Base-by-base conservation (phyloP, 1,140 invertebrate genomes). In the Drosophila sproati region DNA sequence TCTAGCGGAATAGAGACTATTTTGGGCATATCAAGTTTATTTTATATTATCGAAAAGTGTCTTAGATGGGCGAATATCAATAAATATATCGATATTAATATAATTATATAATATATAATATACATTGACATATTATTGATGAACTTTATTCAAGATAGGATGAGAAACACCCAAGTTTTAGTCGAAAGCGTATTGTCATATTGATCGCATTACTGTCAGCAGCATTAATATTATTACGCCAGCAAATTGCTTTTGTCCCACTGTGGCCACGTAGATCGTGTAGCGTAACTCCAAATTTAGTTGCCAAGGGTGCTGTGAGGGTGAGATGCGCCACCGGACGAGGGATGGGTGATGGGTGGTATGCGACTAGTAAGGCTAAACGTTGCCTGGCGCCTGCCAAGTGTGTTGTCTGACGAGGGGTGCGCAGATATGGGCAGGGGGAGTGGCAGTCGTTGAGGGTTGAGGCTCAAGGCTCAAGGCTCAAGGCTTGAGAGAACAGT, bases 201-300 rank as follows among this genome's bases (percentile, higher is more conserved):
- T 34, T 34, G 3, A 34, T 3, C 32, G 32, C 32, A 34, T 3
- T 5, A 34, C 32, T 34, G 5, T 3, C 3, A 34, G 32, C 3
- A 34, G 32, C 5, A 34, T 34, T 34, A 37, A 37, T 2, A 2
- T 37, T 2, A 37, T 6, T 37, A 6, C 4, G 12, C 8, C 20
- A 29, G 12, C 34, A 59, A 66, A 72, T 54, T 3, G 29, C 7
- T 7, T 29, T 34, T 12, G 32, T 3, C 37, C 54, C 71, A 45
- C 59, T 29, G 55, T 74, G 60, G 5, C 0, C 51, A 63, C 32
- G 29, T 68, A 54, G 63, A 67, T 73, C 63, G 55, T 41, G 32
- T 7, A 68, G 50, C 37, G 59, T 41, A 70, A 52, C 43, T 71
- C 20, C 45, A 69, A 74, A 62, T 56, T 69, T 43, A 61, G 52